Conservation (phyloP, 2,888 invertebrate species). For the Drosophila leonis region DNA sequence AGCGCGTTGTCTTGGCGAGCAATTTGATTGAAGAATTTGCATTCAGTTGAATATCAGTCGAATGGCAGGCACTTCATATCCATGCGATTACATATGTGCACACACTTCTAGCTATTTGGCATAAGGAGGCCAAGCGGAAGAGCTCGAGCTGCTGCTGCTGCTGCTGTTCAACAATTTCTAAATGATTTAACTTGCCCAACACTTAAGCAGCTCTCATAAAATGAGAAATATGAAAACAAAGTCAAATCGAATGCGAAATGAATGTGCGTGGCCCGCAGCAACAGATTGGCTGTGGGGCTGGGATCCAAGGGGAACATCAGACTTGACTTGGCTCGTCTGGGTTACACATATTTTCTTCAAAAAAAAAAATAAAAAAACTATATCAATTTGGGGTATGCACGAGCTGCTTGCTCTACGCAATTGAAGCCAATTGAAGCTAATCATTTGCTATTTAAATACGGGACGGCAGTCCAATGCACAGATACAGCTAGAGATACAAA, state of each 20-base stretch:
- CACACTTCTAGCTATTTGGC: conserved; percentile 1
- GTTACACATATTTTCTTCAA: conserved; percentile 6
- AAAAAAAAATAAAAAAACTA: conserved; percentile 5
- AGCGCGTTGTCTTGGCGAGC: conserved; percentile 3
- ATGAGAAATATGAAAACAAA: neutral
- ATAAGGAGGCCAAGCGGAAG: conserved; percentile 13
- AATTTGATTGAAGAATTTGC: conserved; percentile 19
- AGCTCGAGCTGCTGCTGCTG: neutral
- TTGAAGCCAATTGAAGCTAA: conserved; percentile 84
- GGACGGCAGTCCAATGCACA: conserved; percentile 45
- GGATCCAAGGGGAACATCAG: neutral
- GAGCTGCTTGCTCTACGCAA: conserved; percentile 74
- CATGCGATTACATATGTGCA: conserved; percentile 12
- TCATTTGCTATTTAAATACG: conserved; percentile 79
- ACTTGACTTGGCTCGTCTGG: neutral
- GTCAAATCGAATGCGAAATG: conserved; percentile 18
- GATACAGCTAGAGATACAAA: conserved; percentile 30
- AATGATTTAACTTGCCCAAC: conserved; percentile 24
- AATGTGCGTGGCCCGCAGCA: conserved; percentile 17
- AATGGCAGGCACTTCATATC: conserved; percentile 24
- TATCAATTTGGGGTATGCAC: conserved; percentile 32
- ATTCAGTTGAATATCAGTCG: conserved; percentile 5
- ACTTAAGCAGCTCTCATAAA: conserved; percentile 9
- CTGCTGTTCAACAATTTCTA: conserved; percentile 10
- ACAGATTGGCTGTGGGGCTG: neutral